A percentile compares a stretch with the other conserved stretches of the same genome.
Conservation (phyloP, 2,888 invertebrate species). For the Matsumyia berberina region DNA sequence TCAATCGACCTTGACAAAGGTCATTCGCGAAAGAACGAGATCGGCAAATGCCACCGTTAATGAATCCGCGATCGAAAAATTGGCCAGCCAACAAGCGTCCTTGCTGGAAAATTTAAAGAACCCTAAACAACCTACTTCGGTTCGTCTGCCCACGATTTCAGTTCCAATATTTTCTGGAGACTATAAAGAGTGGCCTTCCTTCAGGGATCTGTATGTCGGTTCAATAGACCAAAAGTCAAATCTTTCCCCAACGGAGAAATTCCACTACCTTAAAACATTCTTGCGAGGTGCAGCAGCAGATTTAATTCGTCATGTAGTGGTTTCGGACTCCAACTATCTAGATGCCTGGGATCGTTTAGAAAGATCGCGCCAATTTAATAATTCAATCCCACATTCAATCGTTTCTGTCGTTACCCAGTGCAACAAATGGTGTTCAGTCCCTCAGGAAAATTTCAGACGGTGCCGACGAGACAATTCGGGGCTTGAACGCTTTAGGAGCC, state of each 20-base stretch:
- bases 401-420: neutral
- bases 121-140: too few species aligned
- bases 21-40: too few species aligned
- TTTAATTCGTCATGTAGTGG: neutral
- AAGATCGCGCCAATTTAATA: neutral
- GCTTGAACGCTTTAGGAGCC: too few species aligned
- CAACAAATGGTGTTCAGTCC: neutral
- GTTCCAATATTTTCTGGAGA: neutral
- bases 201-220: neutral
- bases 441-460: neutral
- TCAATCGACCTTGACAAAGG: too few species aligned
- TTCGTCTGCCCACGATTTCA: too few species aligned
- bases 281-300: neutral
- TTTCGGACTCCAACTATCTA: neutral
- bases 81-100: too few species aligned
- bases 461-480: too few species aligned
- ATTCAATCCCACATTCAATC: constrained; percentile 3
- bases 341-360: neutral
- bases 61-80: too few species aligned
- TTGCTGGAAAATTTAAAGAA: too few species aligned
- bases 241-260: neutral
- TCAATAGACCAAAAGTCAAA: neutral
- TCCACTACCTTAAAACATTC: neutral
- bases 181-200: too few species aligned
- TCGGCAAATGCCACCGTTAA: too few species aligned